A percentile compares a stretch with the other conserved stretches of the same genome.
These are phyloP conservation scores for Campoletis sonorensis DNA, from an alignment of 1,140 invertebrate genomes.

Conservation along the genomic window DNA sequence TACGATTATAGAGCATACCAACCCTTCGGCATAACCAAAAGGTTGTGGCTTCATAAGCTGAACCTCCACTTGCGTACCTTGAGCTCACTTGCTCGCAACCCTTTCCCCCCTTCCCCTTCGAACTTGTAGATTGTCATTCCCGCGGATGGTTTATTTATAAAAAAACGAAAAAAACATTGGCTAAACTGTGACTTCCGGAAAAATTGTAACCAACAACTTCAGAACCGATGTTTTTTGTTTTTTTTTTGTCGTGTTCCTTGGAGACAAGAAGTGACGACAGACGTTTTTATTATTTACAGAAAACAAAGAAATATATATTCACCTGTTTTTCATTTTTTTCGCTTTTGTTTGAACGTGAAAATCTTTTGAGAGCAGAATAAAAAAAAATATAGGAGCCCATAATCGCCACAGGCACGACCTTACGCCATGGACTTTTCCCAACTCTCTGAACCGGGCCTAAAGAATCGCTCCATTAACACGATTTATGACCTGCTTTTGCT, in stretches of 20 bases:
- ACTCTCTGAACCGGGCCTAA: conserved; percentile 49
- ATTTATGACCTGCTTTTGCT: conserved; percentile 58
- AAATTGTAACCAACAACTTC: no score
- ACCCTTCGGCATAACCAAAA: conserved; percentile 51
- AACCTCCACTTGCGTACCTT: conserved; percentile 55
- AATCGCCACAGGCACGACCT: conserved; percentile 5
- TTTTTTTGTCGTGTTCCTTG: no score
- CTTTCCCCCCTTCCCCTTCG: neutral
- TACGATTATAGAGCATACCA: conserved; percentile 63
- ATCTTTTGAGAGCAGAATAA: no score
- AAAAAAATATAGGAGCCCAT: neutral
- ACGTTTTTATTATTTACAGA: no score
- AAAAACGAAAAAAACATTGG: no score
- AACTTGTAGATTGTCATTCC: neutral
- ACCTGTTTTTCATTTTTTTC: no score
- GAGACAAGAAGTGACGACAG: no score
- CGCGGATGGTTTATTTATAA: no score
- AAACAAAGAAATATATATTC: no score
- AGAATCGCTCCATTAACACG: conserved; percentile 67
- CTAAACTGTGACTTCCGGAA: no score
- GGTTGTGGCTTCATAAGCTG: conserved; percentile 66
- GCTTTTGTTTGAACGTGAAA: no score
- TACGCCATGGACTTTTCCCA: neutral
- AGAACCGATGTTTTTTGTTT: no score
- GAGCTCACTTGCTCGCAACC: conserved; percentile 33